A percentile compares a stretch with the other conserved stretches of the same genome.
These are phyloP conservation scores for Sciurus vulgaris DNA, from an alignment of 2,797 vertebrate genomes.

Conservation along the genomic window DNA sequence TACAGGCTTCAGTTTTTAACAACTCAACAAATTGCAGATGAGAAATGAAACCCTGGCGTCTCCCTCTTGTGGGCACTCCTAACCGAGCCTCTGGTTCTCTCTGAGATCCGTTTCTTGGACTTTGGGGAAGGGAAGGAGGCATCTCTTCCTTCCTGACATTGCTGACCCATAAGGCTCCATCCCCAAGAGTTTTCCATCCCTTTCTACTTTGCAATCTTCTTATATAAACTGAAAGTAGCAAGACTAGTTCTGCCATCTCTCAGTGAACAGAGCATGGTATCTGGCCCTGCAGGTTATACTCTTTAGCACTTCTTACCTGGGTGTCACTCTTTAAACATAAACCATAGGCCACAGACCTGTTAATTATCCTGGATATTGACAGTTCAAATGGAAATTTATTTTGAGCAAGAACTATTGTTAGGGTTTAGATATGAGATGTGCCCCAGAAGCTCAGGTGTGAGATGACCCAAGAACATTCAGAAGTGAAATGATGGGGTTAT, in stretches of 20 bases:
- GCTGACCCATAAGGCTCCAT: background rate
- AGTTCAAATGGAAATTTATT: background rate
- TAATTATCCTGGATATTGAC: background rate
- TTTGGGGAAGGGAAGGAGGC: background rate
- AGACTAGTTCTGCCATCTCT: background rate
- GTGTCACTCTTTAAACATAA: background rate
- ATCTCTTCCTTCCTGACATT: background rate
- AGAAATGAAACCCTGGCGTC: background rate
- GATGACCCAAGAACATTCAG: no score
- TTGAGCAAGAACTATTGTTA: slow-evolving; percentile 1
- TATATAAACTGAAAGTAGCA: background rate
- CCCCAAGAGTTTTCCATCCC: background rate
- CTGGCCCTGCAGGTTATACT: background rate
- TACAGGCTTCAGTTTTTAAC: background rate
- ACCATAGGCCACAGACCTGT: background rate
- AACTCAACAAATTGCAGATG: background rate
- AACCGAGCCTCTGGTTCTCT: background rate
- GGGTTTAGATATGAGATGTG: no score
- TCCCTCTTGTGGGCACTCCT: background rate
- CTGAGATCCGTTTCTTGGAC: background rate
- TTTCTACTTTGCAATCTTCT: background rate
- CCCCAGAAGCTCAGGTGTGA: no score
- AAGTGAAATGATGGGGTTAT: no score
- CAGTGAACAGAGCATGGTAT: background rate
- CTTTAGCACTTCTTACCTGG: background rate